Base-by-base conservation (phyloP, 2,113 vertebrate species). In the Rhombomys opimus region DNA sequence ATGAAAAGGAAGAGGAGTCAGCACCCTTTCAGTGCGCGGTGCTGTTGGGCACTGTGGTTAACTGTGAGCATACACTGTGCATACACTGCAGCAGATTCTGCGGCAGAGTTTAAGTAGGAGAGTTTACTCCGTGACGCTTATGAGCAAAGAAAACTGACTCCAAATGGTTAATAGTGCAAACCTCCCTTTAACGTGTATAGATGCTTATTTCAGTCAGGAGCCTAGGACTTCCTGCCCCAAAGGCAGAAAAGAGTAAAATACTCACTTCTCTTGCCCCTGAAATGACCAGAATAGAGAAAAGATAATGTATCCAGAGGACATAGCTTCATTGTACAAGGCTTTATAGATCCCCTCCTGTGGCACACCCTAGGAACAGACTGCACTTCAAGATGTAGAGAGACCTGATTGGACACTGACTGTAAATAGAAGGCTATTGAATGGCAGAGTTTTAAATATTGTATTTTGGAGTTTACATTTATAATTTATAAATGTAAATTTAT, bases 111-210 rank as follows among this genome's bases (percentile, higher is more conserved):
- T 50, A 86, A 35, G 41, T 35, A 32, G 65, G 20, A 50, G 38
- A 1, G 5, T 22, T 86, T 50, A 86, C 84, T 2, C 50, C 11
- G 35, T 15, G 46, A 57, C 23, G 76, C 17, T 90, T 67, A 32
- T 35, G 7, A 32, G 50, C 15, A 57, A 82, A 90, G 32, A 82
- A 92, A 41, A 54, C 18, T 5, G 7, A 27, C 38, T 85, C 30
- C 8, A 41, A 13, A 14, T 4, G 35, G 14, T 25, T 63, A 32
- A 8, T 63, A 25, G 11, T 1, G 7, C 0, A 11, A 38, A 57
- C 5, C 10, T 91, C 61, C 30, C 20, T 35, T 57, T 35, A 30
- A 3, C 1, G 2, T 0, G 1, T 9, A 2, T 2, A 14, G 5
- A 7, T 14, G 35, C 14, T 54, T 23, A 25, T 32, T 2, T 0